Percentiles rank a stretch among this genome's conserved stretches.
phyloP scores from a whole-genome alignment of 2,113 vertebrate species.

The Jaculus jaculus region DNA sequence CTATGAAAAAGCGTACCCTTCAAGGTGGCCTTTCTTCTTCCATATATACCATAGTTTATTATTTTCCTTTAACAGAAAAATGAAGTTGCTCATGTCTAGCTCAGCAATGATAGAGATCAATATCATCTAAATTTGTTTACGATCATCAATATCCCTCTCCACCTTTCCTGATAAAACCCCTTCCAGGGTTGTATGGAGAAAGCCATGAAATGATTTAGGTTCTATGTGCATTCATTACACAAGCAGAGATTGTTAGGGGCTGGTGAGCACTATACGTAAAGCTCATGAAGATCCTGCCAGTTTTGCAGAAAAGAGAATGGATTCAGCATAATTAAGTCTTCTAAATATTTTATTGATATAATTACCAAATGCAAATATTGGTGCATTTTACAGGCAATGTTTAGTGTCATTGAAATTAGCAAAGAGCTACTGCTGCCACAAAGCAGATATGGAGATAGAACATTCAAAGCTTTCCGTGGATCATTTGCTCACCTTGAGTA shows the following conservation, averaged over 20 bases:
- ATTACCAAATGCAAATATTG: slow-evolving; percentile 83
- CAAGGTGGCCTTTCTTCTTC: background rate
- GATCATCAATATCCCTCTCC: slow-evolving; percentile 4
- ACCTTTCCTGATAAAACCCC: background rate
- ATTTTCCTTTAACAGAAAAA: background rate
- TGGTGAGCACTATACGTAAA: slow-evolving; percentile 81
- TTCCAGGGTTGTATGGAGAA: slow-evolving; percentile 52
- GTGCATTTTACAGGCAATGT: slow-evolving; percentile 53
- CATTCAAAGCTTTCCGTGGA: slow-evolving; percentile 36
- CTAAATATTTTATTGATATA: slow-evolving; percentile 70
- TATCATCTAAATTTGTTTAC: slow-evolving; percentile 24
- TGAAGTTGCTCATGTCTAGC: background rate
- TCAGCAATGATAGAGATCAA: background rate
- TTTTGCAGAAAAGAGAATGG: slow-evolving; percentile 74
- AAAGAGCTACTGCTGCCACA: slow-evolving; percentile 24
- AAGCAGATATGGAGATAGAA: slow-evolving; percentile 27
- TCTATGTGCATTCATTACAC: slow-evolving; percentile 74
- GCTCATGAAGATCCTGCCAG: slow-evolving; percentile 81
- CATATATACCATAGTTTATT: background rate
- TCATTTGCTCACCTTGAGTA: slow-evolving; percentile 50
- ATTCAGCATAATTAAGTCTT: slow-evolving; percentile 69
- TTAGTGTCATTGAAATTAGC: slow-evolving; percentile 67
- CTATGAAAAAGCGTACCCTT: background rate
- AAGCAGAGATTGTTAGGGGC: slow-evolving; percentile 76
- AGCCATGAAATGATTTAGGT: slow-evolving; percentile 73